These are phyloP conservation scores for Aplysia californica DNA, from an alignment of 1,140 invertebrate species.

Conservation along the genomic window DNA sequence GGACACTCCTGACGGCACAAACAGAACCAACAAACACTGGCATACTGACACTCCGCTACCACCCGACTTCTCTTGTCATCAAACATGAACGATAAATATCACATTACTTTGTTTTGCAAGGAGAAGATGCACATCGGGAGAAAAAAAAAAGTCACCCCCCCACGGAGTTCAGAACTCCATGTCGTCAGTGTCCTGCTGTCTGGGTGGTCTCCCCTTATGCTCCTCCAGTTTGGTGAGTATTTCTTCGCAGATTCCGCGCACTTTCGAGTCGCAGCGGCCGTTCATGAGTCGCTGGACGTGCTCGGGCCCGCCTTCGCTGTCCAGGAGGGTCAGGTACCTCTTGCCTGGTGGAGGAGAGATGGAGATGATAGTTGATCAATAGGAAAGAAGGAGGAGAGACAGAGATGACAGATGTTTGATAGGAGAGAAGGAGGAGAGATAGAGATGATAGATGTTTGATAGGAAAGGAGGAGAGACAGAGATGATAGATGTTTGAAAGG, in stretches of 20 bases:
- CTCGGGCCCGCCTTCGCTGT: conserved; percentile 69
- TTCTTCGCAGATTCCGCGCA: conserved; percentile 23
- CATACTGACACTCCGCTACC: too few species aligned
- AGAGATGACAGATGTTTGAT: not conserved
- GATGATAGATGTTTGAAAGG: not conserved
- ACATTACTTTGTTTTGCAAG: too few species aligned
- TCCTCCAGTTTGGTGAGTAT: conserved; percentile 28
- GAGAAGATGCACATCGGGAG: too few species aligned
- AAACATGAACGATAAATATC: too few species aligned
- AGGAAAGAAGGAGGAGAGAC: conserved; percentile 42
- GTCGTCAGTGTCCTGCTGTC: too few species aligned
- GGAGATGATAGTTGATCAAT: not conserved
- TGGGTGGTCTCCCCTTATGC: conserved; percentile 8
- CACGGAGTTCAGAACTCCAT: too few species aligned
- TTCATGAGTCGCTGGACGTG: conserved; percentile 32
- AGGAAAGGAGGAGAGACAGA: not conserved
- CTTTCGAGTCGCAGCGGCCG: not conserved
- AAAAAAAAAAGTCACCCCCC: too few species aligned
- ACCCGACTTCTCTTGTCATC: too few species aligned
- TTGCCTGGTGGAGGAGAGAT: conserved; percentile 70
- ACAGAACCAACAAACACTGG: too few species aligned
- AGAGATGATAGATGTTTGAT: not conserved
- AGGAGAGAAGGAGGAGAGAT: not conserved
- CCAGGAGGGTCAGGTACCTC: conserved; percentile 80
- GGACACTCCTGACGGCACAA: too few species aligned